These are phyloP conservation scores for Dryobota labecula DNA, from an alignment of 2,888 invertebrate genomes.

Conservation along the genomic window DNA sequence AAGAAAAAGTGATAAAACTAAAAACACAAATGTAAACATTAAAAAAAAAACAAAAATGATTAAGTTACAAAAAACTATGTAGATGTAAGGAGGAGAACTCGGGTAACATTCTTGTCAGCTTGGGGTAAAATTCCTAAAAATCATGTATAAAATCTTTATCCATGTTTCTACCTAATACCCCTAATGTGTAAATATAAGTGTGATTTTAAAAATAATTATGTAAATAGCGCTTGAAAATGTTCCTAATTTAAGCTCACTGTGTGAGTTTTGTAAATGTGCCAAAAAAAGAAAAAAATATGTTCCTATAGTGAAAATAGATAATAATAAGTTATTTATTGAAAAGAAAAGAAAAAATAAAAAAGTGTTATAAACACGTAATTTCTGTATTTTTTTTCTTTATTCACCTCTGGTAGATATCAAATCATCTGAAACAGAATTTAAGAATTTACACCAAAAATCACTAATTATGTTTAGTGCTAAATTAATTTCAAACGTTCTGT, in stretches of 20 bases:
- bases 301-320: conserved; percentile 32
- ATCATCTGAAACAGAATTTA: not conserved
- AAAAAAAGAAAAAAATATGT: conserved; percentile 23
- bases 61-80: not conserved
- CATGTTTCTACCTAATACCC: not conserved
- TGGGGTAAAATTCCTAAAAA: not conserved
- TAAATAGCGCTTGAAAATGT: conserved; percentile 10
- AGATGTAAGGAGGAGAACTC: not conserved
- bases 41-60: not conserved
- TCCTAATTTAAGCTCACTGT: conserved; percentile 31
- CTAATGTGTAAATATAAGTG: not conserved
- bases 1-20: conserved; percentile 7
- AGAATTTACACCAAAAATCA: not conserved
- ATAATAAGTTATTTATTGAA: conserved; percentile 47
- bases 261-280: conserved; percentile 2
- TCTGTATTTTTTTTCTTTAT: conserved; percentile 7
- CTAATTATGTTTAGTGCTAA: not conserved
- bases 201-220: not conserved
- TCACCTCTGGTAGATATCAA: not conserved
- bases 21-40: not conserved
- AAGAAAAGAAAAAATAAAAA: conserved; percentile 1
- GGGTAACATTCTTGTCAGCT: conserved; percentile 3
- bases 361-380: conserved; percentile 4
- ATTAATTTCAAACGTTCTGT: not conserved
- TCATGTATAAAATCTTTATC: not conserved